phyloP scores from a whole-genome alignment of 2,888 invertebrate genomes.

The Tetragnatha montana region DNA sequence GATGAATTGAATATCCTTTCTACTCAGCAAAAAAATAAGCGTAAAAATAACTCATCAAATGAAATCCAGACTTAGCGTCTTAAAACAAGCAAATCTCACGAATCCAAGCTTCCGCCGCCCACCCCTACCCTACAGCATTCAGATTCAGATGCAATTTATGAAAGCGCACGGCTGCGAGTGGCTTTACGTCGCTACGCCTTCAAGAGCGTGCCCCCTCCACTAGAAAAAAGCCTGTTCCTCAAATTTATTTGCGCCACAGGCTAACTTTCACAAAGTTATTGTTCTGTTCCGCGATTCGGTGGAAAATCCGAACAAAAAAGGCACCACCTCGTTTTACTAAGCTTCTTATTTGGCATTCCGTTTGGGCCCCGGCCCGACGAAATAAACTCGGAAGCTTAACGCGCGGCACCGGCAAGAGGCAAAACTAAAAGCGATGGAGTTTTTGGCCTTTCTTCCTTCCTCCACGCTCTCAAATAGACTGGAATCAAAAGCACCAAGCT shows the following conservation, averaged over 20 bases:
- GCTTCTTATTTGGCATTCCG: conserved; percentile 39
- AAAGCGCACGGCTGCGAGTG: background rate
- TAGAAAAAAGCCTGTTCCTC: background rate
- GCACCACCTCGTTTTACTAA: conserved; percentile 30
- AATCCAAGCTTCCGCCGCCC: background rate
- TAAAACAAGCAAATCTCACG: background rate
- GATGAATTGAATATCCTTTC: too few relatives aligned
- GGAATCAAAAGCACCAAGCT: background rate
- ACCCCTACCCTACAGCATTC: background rate
- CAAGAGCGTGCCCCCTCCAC: background rate
- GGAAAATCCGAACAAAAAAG: conserved; percentile 19
- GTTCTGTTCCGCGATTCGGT: background rate
- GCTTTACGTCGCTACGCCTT: background rate
- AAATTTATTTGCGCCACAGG: conserved; percentile 25
- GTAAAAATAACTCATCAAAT: background rate
- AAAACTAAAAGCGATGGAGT: background rate
- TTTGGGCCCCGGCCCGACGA: conserved; percentile 18
- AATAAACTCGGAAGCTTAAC: conserved; percentile 29
- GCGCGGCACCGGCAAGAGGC: background rate
- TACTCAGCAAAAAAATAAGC: background rate
- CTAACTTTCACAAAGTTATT: conserved; percentile 38
- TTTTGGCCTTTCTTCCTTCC: background rate
- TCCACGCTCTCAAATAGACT: background rate
- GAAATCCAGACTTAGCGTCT: background rate
- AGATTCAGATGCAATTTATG: conserved; percentile 4